Conservation (phyloP, 2,113 vertebrate species). For the Notiomystis cincta region DNA sequence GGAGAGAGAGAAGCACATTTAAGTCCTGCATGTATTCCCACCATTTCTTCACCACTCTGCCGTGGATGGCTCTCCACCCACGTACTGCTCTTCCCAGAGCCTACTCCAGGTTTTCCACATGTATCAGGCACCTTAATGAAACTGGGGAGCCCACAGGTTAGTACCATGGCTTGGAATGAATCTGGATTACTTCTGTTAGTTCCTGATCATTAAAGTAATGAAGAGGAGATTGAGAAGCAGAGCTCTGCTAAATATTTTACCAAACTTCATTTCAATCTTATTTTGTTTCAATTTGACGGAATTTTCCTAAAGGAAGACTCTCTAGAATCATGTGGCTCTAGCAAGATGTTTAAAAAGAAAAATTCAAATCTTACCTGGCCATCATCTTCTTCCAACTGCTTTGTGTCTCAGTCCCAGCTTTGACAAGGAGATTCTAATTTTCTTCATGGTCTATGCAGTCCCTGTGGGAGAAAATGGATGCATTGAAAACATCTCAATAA, state of each 20-base stretch:
- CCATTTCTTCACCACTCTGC: background rate
- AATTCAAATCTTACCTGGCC: background rate
- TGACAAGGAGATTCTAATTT: background rate
- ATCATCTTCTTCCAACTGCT: background rate
- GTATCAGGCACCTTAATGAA: background rate
- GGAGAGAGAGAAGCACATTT: background rate
- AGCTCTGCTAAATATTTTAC: background rate
- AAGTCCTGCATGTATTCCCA: background rate
- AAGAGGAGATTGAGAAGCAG: background rate
- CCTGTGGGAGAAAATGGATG: background rate
- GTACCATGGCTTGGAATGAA: background rate
- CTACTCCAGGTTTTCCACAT: background rate
- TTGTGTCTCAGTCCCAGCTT: background rate
- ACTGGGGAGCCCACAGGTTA: background rate
- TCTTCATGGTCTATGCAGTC: background rate
- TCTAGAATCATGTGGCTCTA: background rate
- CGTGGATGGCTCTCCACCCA: background rate
- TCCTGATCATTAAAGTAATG: background rate
- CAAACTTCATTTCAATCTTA: background rate
- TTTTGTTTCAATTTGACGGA: background rate
- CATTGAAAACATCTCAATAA: background rate
- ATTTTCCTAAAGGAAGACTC: background rate
- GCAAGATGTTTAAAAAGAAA: background rate
- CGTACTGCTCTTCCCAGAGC: background rate
- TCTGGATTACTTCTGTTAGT: background rate